Evolutionary conservation across 2,113 vertebrate species (phyloP).

Genomic region (Centropus unirufus): DNA sequence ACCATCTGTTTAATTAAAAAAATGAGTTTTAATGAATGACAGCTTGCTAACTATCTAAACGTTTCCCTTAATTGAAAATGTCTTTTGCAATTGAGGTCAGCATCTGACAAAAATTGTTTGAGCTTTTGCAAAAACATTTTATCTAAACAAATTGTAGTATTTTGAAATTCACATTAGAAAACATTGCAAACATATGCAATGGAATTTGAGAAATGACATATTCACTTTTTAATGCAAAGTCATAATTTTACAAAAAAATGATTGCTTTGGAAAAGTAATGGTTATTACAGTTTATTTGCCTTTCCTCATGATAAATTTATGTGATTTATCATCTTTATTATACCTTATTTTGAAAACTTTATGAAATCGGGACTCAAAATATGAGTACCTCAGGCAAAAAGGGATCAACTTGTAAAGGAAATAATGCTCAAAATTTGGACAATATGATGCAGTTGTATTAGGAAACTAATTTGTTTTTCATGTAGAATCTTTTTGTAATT

Average conservation of each 20-base stretch:
- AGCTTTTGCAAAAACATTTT: constrained; percentile 56
- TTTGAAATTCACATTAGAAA: constrained; percentile 63
- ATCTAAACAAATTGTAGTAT: constrained; percentile 63
- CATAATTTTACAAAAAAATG: constrained; percentile 21
- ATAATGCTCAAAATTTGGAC: background rate
- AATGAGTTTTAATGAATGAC: constrained; percentile 78
- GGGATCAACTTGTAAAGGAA: background rate
- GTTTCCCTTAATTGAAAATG: constrained; percentile 74
- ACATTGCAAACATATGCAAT: constrained; percentile 32
- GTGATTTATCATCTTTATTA: background rate
- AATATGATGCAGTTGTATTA: background rate
- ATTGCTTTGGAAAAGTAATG: background rate
- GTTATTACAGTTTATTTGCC: background rate
- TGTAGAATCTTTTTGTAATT: background rate
- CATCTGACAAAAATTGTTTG: constrained; percentile 70
- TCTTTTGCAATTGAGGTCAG: constrained; percentile 70
- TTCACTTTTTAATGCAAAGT: background rate
- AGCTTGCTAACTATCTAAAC: constrained; percentile 74
- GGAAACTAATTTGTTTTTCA: background rate
- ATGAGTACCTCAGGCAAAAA: background rate
- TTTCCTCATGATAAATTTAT: background rate
- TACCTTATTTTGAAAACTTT: background rate
- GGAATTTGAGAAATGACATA: constrained; percentile 14
- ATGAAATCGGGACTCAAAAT: background rate
- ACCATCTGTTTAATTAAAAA: constrained; percentile 82